Evolutionary conservation across 1,140 invertebrate genomes (phyloP), one percentile per base, ranked within the genome.

Genomic region (Formica exsecta): DNA sequence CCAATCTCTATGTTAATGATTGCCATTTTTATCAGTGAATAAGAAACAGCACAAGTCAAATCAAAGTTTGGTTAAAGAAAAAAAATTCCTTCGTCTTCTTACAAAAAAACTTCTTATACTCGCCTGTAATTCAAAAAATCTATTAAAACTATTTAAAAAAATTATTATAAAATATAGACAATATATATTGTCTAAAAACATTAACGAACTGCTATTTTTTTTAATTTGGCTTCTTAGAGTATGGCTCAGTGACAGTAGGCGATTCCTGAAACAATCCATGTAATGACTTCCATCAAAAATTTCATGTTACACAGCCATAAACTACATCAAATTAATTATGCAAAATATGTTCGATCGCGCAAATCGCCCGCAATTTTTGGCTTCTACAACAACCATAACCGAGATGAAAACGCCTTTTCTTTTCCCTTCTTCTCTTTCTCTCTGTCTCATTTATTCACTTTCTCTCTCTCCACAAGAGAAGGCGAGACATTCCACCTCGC

Each of bases 401-500:
- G 41, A 57, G 25, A 73, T 74, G 41, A 83, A 83, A 74, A 16
- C 86, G 77, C 54, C 65, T 48, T 68, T 57, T 61, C 62, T 66
- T 59, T 51, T 71, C 7, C 32, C 51, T 19, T 19, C 22, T 3
- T 32, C 36, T 74, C 51, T 70, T 5, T 32, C 16, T 13, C 11
- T 70, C 5, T 57, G 8, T 48, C 44, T 48, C 44, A 8, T 11
- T 48, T 16, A 48, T 48, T 48, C 13, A 48, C 9, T 11, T 11
- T 11, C 41, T 41, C 1, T 41, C 44, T 48, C 1, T 70, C 57
- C 81, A 41, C 51, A 86, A 87, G 38, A 73, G 89, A 85, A 88
- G 83, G 90, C 87, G 80, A 81, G 79, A 93, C 90, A 94, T 93
- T 94, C 93, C 93, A 93, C 92, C 89, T 92, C 91, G 90, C 91